These are phyloP conservation scores for Drosophila navojoa DNA, from an alignment of 1,140 invertebrate genomes.

Conservation along the genomic window DNA sequence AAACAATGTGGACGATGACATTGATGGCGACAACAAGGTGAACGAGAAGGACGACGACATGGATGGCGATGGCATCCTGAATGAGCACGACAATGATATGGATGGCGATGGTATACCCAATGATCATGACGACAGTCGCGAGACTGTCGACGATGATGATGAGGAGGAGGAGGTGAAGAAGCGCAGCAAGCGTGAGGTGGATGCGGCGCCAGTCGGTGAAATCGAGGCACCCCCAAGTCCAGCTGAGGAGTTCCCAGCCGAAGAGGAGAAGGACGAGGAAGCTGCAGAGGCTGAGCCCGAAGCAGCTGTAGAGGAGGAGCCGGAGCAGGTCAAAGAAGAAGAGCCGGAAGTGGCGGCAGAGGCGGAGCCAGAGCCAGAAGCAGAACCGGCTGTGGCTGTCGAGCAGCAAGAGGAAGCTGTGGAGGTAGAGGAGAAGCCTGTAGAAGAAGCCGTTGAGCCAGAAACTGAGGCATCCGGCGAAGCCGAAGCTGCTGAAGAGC, in stretches of 20 bases:
- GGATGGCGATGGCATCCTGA: slow-evolving; percentile 72
- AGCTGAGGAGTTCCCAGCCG: slow-evolving; percentile 72
- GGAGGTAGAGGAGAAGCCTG: slow-evolving; percentile 66
- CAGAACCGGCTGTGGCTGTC: slow-evolving; percentile 29
- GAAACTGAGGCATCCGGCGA: slow-evolving; percentile 39
- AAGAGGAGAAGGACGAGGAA: slow-evolving; percentile 66
- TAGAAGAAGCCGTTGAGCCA: slow-evolving; percentile 39
- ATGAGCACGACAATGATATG: slow-evolving; percentile 82
- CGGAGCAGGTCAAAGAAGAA: slow-evolving; percentile 43
- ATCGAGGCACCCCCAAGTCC: slow-evolving; percentile 75
- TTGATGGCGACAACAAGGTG: slow-evolving; percentile 45
- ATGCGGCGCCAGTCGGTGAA: slow-evolving; percentile 64
- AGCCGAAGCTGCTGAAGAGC: slow-evolving; percentile 50
- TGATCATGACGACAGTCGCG: slow-evolving; percentile 65
- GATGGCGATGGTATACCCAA: slow-evolving; percentile 83
- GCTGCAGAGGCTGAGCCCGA: slow-evolving; percentile 28
- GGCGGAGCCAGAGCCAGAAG: slow-evolving; percentile 30
- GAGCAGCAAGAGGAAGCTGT: slow-evolving; percentile 41
- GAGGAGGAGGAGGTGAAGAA: slow-evolving; percentile 63
- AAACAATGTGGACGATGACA: slow-evolving; percentile 52
- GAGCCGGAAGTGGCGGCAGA: slow-evolving; percentile 33
- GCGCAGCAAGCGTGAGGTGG: slow-evolving; percentile 82
- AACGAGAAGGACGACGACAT: slow-evolving; percentile 68
- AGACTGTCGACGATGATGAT: slow-evolving; percentile 55
- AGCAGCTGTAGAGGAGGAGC: slow-evolving; percentile 14